These are phyloP conservation scores for Erethizon dorsatum DNA, from an alignment of 2,797 vertebrate species.

Conservation along the genomic window DNA sequence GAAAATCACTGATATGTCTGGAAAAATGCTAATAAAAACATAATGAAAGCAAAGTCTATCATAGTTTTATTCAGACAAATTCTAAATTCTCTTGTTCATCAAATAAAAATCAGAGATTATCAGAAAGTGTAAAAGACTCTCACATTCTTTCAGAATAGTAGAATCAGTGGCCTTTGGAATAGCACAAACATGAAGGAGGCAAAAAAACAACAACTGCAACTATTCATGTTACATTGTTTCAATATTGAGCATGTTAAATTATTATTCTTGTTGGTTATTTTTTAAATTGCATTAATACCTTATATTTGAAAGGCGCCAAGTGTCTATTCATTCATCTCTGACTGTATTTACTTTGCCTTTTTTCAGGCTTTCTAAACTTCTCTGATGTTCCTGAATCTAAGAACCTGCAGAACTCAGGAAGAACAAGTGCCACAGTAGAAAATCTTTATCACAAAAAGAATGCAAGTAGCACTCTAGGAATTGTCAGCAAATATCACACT, in stretches of 20 bases:
- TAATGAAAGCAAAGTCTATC: constrained; percentile 45
- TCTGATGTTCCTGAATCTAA: background rate
- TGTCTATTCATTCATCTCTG: background rate
- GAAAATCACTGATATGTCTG: constrained; percentile 13
- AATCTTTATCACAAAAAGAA: fast-evolving
- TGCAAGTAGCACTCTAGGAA: fast-evolving
- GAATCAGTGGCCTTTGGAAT: background rate
- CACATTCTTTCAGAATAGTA: background rate
- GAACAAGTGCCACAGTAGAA: fast-evolving
- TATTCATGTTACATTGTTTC: background rate
- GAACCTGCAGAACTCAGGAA: background rate
- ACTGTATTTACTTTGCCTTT: fast-evolving
- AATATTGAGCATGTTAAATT: background rate
- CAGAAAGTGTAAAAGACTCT: constrained; percentile 20
- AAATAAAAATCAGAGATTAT: constrained; percentile 50
- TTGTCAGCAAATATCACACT: background rate
- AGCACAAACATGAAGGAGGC: background rate
- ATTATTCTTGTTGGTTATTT: background rate
- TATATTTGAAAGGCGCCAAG: background rate
- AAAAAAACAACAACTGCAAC: constrained; percentile 17
- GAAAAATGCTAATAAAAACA: constrained; percentile 71
- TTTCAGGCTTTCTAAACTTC: background rate
- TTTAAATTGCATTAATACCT: background rate
- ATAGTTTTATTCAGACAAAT: background rate
- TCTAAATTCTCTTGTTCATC: constrained; percentile 19